Evolutionary conservation across 2,113 vertebrate species (phyloP).

Genomic region (Megaptera novaeangliae): DNA sequence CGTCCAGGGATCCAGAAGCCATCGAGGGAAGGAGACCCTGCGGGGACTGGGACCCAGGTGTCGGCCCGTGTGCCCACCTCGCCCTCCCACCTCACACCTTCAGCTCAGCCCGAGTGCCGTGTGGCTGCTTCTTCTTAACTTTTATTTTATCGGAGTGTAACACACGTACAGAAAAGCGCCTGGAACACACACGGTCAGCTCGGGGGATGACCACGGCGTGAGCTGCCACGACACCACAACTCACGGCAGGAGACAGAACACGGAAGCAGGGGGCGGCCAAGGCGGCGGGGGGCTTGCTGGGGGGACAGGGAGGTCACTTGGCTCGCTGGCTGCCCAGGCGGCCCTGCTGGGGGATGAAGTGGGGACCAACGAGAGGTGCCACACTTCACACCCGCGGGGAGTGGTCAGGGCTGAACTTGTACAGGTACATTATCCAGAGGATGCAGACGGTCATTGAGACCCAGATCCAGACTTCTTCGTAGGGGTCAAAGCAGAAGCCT

Average conservation of each 20-base stretch:
- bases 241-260: background rate
- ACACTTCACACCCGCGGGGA: fast-evolving
- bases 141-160: background rate
- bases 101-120: fast-evolving
- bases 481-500: fast-evolving
- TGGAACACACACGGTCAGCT: background rate
- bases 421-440: slow-evolving; percentile 7
- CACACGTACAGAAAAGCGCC: background rate
- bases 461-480: background rate
- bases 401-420: background rate
- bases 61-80: background rate
- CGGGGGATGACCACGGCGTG: fast-evolving
- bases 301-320: too few relatives aligned
- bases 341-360: fast-evolving
- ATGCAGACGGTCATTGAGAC: background rate
- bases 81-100: background rate
- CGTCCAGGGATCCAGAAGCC: background rate
- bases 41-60: background rate
- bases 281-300: fast-evolving
- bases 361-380: fast-evolving
- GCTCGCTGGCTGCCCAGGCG: fast-evolving
- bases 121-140: background rate
- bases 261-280: fast-evolving
- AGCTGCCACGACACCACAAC: background rate
- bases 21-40: background rate